These are phyloP conservation scores for Sebastes oblongus DNA, from an alignment of 2,797 vertebrate species.

Conservation along the genomic window DNA sequence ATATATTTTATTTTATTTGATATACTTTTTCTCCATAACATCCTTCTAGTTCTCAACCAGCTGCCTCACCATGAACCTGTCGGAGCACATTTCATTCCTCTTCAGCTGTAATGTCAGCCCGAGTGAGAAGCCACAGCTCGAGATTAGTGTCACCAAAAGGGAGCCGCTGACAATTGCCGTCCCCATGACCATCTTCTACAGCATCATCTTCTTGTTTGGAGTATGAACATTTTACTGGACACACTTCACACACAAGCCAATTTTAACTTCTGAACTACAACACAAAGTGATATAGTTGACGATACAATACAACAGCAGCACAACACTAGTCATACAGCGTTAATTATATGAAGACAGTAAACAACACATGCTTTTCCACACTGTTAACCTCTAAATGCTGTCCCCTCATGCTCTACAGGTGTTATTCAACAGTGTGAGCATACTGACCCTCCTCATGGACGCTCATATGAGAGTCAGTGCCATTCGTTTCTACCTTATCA, in stretches of 20 bases:
- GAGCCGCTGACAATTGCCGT: conserved; percentile 78
- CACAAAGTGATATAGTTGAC: neutral
- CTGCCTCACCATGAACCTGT: conserved; percentile 64
- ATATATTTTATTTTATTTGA: neutral
- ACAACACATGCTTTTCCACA: neutral
- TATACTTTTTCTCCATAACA: neutral
- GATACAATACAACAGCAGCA: neutral
- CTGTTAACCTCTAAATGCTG: neutral
- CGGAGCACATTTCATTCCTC: conserved; percentile 41
- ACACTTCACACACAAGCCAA: neutral
- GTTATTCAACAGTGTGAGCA: conserved; percentile 74
- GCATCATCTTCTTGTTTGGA: conserved; percentile 80
- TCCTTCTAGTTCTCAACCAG: neutral
- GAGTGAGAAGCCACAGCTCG: conserved; percentile 69
- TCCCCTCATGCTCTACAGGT: conserved; percentile 43
- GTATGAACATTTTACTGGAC: conserved; percentile 43
- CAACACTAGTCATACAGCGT: neutral
- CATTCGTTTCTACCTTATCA: conserved; percentile 81
- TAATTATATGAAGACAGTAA: neutral
- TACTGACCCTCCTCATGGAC: conserved; percentile 78
- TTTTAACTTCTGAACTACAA: neutral
- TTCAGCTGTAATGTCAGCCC: conserved; percentile 77
- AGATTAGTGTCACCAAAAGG: conserved; percentile 76
- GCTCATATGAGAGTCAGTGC: conserved; percentile 80
- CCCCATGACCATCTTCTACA: conserved; percentile 84